These are phyloP conservation scores for Coregonus ussuriensis DNA, from an alignment of 2,797 vertebrate genomes.

Conservation along the genomic window DNA sequence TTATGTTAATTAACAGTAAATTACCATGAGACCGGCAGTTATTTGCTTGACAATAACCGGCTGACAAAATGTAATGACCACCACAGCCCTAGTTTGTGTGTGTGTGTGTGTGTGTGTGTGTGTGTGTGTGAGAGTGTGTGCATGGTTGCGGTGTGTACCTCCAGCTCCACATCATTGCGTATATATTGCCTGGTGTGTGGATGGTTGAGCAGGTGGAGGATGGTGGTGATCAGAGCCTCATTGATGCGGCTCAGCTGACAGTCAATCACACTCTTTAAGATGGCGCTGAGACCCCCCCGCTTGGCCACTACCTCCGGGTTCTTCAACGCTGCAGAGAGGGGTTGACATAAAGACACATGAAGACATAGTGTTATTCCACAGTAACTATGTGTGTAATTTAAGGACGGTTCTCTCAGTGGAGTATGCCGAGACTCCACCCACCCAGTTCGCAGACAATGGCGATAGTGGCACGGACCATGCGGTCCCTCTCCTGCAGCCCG, in stretches of 20 bases:
- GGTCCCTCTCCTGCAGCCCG: slow-evolving; percentile 95
- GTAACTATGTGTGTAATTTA: no score
- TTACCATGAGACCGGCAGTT: no score
- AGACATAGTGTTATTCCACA: not conserved
- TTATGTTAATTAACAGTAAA: no score
- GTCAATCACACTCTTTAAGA: slow-evolving; percentile 97
- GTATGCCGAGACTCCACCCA: slow-evolving; percentile 63
- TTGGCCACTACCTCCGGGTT: slow-evolving; percentile 97
- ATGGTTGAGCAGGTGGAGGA: slow-evolving; percentile 98
- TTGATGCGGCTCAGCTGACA: slow-evolving; percentile 98
- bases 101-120: not conserved
- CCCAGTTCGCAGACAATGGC: slow-evolving; percentile 98
- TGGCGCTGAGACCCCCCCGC: slow-evolving; percentile 94
- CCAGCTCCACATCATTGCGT: slow-evolving; percentile 92
- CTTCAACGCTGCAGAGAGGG: slow-evolving; percentile 83
- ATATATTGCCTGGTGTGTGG: slow-evolving; percentile 95
- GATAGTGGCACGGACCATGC: slow-evolving; percentile 97
- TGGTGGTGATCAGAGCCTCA: slow-evolving; percentile 96
- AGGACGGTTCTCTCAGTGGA: not conserved
- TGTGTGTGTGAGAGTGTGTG: not conserved
- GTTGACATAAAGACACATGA: not conserved
- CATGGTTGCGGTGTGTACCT: slow-evolving; percentile 73
- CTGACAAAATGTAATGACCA: no score
- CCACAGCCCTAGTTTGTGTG: no score
- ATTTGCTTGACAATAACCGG: no score